A percentile compares a stretch with the other conserved stretches of the same genome.
Conservation (phyloP, 2,888 invertebrate genomes). For the Maniola hyperantus region DNA sequence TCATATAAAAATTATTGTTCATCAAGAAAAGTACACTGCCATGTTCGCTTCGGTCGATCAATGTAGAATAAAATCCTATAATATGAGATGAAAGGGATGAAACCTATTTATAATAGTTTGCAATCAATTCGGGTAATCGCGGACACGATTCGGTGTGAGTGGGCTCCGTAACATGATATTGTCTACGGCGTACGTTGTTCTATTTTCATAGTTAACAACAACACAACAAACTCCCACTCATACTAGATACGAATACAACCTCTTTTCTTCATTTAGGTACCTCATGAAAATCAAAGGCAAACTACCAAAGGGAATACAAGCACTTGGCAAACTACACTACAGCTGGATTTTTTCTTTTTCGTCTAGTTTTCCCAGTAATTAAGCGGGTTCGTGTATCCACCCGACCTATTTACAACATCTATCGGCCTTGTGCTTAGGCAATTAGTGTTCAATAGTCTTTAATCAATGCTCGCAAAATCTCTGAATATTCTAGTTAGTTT, state of each 20-base stretch:
- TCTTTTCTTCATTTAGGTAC: neutral
- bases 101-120: neutral
- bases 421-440: neutral
- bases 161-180: neutral
- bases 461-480: neutral
- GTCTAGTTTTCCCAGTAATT: slow-evolving; percentile 1
- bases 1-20: neutral
- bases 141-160: slow-evolving; percentile 9
- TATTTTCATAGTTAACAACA: neutral
- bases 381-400: slow-evolving; percentile 6
- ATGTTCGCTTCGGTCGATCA: neutral
- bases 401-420: neutral
- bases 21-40: neutral
- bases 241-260: neutral
- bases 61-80: too few relatives aligned
- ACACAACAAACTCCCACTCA: neutral
- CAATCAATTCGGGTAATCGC: neutral
- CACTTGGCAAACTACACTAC: neutral
- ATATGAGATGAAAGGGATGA: too few relatives aligned
- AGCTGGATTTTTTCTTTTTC: neutral
- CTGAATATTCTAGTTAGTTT: neutral
- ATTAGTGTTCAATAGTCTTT: slow-evolving; percentile 9
- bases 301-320: neutral
- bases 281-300: neutral
- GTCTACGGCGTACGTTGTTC: neutral